phyloP scores from a whole-genome alignment of 1,140 invertebrate genomes.

The Mya arenaria region DNA sequence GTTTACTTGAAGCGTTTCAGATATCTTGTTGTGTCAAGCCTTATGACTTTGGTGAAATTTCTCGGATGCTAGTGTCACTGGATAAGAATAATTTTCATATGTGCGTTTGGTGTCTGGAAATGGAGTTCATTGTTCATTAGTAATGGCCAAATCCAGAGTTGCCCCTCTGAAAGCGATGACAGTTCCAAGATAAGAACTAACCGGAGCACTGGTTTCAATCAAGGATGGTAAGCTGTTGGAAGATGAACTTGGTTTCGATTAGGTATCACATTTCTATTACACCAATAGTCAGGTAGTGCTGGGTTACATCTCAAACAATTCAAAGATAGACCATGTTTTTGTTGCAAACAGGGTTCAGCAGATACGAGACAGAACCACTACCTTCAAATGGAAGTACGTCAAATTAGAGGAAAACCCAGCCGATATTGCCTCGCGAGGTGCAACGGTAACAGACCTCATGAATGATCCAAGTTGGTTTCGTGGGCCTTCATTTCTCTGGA shows the following conservation, averaged over 20 bases:
- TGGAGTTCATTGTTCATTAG: constrained; percentile 57
- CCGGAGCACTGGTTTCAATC: constrained; percentile 61
- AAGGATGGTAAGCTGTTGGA: constrained; percentile 33
- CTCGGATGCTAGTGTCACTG: constrained; percentile 59
- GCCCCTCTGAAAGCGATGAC: constrained; percentile 58
- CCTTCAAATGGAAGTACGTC: constrained; percentile 56
- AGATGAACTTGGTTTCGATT: constrained; percentile 31
- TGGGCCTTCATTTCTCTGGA: constrained; percentile 46
- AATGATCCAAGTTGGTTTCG: constrained; percentile 39
- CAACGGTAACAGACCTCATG: constrained; percentile 20
- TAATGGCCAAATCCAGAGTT: constrained; percentile 62
- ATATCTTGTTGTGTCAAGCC: constrained; percentile 58
- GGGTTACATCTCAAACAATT: constrained; percentile 61
- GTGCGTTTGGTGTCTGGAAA: constrained; percentile 44
- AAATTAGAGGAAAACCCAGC: constrained; percentile 52
- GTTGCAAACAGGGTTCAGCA: constrained; percentile 57
- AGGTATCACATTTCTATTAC: constrained; percentile 52
- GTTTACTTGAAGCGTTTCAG: constrained; percentile 23
- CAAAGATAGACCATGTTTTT: constrained; percentile 57
- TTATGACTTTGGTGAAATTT: constrained; percentile 55
- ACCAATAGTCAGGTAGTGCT: constrained; percentile 56
- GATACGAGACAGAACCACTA: constrained; percentile 48
- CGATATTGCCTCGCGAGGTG: constrained; percentile 57
- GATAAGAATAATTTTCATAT: constrained; percentile 62
- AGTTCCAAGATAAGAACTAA: constrained; percentile 63